Percentiles rank a stretch among this genome's conserved stretches.
Conservation (phyloP, 2,797 vertebrate genomes). For the Urophycis tenuis region DNA sequence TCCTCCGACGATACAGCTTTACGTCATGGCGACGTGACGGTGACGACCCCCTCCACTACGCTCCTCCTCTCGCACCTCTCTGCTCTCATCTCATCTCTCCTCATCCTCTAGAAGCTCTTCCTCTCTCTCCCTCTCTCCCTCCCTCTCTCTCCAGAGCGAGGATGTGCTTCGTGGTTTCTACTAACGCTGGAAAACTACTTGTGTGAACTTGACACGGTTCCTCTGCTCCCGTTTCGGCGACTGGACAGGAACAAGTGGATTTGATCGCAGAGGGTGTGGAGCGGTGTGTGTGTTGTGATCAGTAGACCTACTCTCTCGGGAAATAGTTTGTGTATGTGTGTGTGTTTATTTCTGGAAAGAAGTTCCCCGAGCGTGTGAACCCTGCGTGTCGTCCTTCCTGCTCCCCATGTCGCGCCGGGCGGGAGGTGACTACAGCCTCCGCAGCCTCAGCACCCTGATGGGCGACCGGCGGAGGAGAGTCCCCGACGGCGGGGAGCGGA, state of each 20-base stretch:
- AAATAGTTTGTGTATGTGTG: constrained; percentile 8
- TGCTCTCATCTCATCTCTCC: too few relatives aligned
- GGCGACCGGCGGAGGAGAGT: constrained; percentile 83
- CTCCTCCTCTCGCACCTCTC: constrained; percentile 51
- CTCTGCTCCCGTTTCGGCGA: neutral
- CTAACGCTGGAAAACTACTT: neutral
- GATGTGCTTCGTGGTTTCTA: neutral
- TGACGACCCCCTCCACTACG: constrained; percentile 57
- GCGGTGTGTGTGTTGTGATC: neutral
- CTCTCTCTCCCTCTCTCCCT: neutral
- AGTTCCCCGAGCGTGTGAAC: constrained; percentile 24
- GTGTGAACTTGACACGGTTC: neutral
- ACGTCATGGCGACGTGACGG: constrained; percentile 59
- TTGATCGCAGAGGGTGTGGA: neutral
- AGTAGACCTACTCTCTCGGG: neutral
- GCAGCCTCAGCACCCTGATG: constrained; percentile 91
- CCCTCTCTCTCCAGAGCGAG: neutral
- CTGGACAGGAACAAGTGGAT: neutral
- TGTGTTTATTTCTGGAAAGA: constrained; percentile 20
- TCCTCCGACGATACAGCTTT: constrained; percentile 48
- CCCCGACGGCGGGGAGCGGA: constrained; percentile 75
- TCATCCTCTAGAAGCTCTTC: neutral
- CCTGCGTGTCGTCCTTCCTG: neutral
- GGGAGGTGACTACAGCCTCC: constrained; percentile 89
- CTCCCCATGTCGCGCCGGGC: constrained; percentile 87